Conservation (phyloP, 2,113 vertebrate genomes). For the Noturus placidus region DNA sequence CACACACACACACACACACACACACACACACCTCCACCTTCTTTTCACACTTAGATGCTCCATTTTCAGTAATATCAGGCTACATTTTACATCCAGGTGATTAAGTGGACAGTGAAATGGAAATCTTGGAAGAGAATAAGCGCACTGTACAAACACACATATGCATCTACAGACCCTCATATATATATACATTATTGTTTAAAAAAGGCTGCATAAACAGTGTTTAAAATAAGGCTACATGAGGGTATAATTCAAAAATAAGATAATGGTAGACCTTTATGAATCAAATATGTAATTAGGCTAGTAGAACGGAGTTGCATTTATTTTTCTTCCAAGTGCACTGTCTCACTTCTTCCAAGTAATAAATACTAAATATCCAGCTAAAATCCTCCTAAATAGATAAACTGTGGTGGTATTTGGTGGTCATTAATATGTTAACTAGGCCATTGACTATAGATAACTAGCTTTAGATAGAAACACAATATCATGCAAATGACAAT, state of each 20-base stretch:
- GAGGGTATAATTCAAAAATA: neutral
- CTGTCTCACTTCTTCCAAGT: neutral
- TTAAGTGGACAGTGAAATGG: slow-evolving; percentile 28
- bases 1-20: neutral
- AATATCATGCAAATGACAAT: neutral
- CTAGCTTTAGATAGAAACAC: neutral
- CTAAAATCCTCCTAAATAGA: neutral
- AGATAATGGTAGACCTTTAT: neutral
- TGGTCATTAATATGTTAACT: neutral
- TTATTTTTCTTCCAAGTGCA: too few species aligned
- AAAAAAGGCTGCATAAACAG: neutral
- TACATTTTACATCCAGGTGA: slow-evolving; percentile 35
- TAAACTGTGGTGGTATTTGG: neutral
- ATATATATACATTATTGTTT: slow-evolving; percentile 1
- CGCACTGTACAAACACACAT: slow-evolving; percentile 10
- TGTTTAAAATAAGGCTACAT: neutral
- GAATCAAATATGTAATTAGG: neutral
- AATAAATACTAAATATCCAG: neutral
- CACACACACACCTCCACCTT: neutral
- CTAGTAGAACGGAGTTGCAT: neutral
- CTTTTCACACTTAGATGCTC: slow-evolving; percentile 10
- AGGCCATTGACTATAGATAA: neutral
- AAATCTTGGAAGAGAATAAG: neutral
- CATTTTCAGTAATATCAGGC: slow-evolving; percentile 8
- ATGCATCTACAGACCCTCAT: neutral